Base-by-base conservation (phyloP, 2,888 invertebrate genomes). In the Helicoverpa assulta region DNA sequence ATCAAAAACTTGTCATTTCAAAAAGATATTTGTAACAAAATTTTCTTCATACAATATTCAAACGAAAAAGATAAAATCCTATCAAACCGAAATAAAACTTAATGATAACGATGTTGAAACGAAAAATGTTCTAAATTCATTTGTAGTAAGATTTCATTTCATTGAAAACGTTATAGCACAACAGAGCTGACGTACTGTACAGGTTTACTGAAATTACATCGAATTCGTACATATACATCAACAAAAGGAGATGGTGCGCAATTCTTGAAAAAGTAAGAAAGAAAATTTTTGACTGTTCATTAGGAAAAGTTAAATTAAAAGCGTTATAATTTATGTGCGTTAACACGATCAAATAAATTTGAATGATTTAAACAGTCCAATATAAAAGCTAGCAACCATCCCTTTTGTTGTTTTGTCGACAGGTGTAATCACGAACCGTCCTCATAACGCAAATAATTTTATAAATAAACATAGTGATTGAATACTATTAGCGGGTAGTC, bases 41-140 rank as follows among this genome's bases (percentile, higher is more conserved):
- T 84, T 83, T 76, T 81, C 83, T 85, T 84, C 69, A 57, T 65
- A 77, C 78, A 77, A 81, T 77, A 81, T 81, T 77, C 76, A 86
- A 87, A 80, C 81, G 85, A 88, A 88, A 80, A 67, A 87, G 87
- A 86, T 83, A 84, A 87, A 88, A 85, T 85, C 78, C 82, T 88
- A 88, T 87, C 83, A 90, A 90, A 89, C 82, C 82, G 85, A 88
- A 89, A 87, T 89, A 88, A 88, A 89, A 90, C 89, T 88, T 90
- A 90, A 90, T 89, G 82, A 84, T 86, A 89, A 88, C 85, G 81
- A 88, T 83, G 80, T 81, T 82, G 86, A 87, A 89, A 88, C 82
- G 79, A 86, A 86, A 88, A 88, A 82, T 80, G 77, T 78, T 85
- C 86, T 86, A 90, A 93, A 91, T 92, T 92, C 88, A 91, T 92